Conservation (phyloP, 2,888 invertebrate species). For the Andrena dorsata region DNA sequence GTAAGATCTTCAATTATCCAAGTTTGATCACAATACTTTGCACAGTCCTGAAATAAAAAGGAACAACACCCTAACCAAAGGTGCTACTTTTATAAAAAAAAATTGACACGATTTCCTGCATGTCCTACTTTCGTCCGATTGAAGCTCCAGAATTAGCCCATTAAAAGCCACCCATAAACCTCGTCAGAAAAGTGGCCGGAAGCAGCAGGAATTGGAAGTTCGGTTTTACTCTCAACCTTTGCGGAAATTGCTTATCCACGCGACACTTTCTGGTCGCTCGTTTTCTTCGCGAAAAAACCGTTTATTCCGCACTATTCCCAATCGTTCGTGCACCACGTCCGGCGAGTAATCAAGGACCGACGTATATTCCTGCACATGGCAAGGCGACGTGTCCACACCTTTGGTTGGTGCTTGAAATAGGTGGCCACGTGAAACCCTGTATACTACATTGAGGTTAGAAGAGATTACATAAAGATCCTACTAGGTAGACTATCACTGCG, state of each 20-base stretch:
- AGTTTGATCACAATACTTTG: too few species aligned
- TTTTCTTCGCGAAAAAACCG: slow-evolving; percentile 42
- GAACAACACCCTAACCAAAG: not conserved
- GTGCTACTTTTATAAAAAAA: not conserved
- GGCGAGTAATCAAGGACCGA: slow-evolving; percentile 48
- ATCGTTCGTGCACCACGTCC: slow-evolving; percentile 31
- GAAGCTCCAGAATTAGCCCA: slow-evolving; percentile 17
- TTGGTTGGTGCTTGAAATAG: slow-evolving; percentile 19
- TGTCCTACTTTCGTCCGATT: not conserved
- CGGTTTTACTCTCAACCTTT: slow-evolving; percentile 30
- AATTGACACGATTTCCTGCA: not conserved
- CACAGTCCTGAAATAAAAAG: too few species aligned
- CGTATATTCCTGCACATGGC: slow-evolving; percentile 37
- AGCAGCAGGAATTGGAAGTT: slow-evolving; percentile 36
- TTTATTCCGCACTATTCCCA: slow-evolving; percentile 51
- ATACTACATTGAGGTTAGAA: too few species aligned
- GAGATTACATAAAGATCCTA: too few species aligned
- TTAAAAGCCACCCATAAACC: slow-evolving; percentile 38
- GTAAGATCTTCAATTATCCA: too few species aligned
- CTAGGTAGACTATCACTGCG: too few species aligned
- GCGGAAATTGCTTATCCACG: slow-evolving; percentile 56
- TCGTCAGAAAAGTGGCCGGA: slow-evolving; percentile 18
- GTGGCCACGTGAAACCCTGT: too few species aligned
- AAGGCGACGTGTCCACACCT: not conserved
- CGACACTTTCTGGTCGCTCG: slow-evolving; percentile 36